phyloP scores from a whole-genome alignment of 2,888 invertebrate genomes.

The Brachynemurus nebulosus region DNA sequence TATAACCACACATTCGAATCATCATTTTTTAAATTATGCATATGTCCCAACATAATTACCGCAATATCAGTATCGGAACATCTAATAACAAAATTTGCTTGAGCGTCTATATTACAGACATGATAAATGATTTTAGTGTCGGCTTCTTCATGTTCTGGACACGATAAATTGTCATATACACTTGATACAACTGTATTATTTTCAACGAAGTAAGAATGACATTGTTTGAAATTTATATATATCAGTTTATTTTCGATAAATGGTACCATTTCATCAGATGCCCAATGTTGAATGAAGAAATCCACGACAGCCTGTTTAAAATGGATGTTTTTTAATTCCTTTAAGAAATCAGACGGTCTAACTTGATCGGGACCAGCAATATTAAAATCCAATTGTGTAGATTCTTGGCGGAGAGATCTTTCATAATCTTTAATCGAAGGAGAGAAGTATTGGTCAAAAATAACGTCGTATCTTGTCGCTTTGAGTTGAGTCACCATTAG shows the following conservation, averaged over 20 bases:
- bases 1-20: slow-evolving; percentile 14
- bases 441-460: no score
- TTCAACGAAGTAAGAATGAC: slow-evolving; percentile 14
- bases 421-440: slow-evolving; percentile 15
- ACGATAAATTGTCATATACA: slow-evolving; percentile 11
- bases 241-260: slow-evolving; percentile 15
- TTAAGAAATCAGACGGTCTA: slow-evolving; percentile 18
- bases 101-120: no score
- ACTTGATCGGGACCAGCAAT: slow-evolving; percentile 22
- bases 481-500: slow-evolving; percentile 16
- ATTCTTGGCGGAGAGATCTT: slow-evolving; percentile 15
- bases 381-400: slow-evolving; percentile 17
- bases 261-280: slow-evolving; percentile 14
- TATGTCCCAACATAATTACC: no score
- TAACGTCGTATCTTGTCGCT: slow-evolving; percentile 17
- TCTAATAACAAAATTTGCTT: no score
- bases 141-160: slow-evolving; percentile 15
- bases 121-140: slow-evolving; percentile 19
- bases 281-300: slow-evolving; percentile 21
- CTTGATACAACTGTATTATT: slow-evolving; percentile 10
- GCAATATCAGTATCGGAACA: slow-evolving; percentile 12
- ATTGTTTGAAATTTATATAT: slow-evolving; percentile 15
- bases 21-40: neutral
- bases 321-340: slow-evolving; percentile 19
- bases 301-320: slow-evolving; percentile 21